Conservation (phyloP, 2,888 invertebrate genomes). For the Marasmarcha lunaedactyla region DNA sequence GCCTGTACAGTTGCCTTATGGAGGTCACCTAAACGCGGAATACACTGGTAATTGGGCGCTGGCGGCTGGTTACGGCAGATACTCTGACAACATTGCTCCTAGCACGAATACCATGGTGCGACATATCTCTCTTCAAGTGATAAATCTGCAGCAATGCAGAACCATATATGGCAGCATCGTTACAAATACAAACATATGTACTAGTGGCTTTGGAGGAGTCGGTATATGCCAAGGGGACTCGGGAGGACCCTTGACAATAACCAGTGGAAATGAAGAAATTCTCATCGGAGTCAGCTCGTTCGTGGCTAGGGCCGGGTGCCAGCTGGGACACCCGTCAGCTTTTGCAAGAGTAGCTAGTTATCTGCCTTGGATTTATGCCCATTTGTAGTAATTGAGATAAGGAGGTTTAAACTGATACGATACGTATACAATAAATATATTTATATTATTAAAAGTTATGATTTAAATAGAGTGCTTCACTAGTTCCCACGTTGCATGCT, state of each 20-base stretch:
- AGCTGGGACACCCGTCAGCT: slow-evolving; percentile 41
- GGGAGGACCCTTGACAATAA: slow-evolving; percentile 39
- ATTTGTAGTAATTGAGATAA: slow-evolving; percentile 17
- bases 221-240: slow-evolving; percentile 53
- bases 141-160: slow-evolving; percentile 29
- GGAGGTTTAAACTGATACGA: background rate
- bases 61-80: slow-evolving; percentile 44
- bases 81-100: slow-evolving; percentile 33
- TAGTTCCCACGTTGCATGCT: too few relatives aligned
- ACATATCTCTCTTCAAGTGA: slow-evolving; percentile 33
- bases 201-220: slow-evolving; percentile 38
- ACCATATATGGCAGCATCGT: slow-evolving; percentile 28
- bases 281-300: slow-evolving; percentile 49
- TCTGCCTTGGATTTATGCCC: slow-evolving; percentile 33
- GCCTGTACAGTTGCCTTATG: slow-evolving; percentile 31
- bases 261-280: slow-evolving; percentile 26
- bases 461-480: too few relatives aligned
- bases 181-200: slow-evolving; percentile 42
- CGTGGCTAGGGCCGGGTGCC: slow-evolving; percentile 40
- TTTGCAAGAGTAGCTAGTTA: slow-evolving; percentile 38
- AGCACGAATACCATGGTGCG: slow-evolving; percentile 37
- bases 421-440: too few relatives aligned
- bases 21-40: slow-evolving; percentile 23
- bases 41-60: slow-evolving; percentile 26
- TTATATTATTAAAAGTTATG: too few relatives aligned